Conservation (phyloP, 2,888 invertebrate species). For the Pseudolycoriella hygida region DNA sequence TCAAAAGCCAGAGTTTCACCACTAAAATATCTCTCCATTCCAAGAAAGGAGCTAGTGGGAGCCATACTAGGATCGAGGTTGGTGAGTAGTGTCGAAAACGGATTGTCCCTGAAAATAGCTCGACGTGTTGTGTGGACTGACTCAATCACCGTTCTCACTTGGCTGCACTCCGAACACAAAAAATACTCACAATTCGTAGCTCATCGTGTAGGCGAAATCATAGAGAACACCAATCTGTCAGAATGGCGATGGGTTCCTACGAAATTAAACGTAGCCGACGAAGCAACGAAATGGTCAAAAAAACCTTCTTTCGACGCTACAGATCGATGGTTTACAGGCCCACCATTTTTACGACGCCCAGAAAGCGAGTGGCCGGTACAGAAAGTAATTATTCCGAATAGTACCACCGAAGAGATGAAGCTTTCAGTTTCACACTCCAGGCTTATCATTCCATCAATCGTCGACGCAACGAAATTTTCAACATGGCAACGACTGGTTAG, state of each 20-base stretch:
- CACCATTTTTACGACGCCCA: slow-evolving; percentile 6
- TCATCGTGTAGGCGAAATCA: slow-evolving; percentile 3
- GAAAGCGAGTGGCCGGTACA: slow-evolving; percentile 1
- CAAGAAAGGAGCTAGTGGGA: slow-evolving; percentile 13
- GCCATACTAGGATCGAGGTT: slow-evolving; percentile 12
- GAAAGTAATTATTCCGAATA: neutral
- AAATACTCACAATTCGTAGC: slow-evolving; percentile 1
- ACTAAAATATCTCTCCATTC: slow-evolving; percentile 5
- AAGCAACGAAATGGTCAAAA: slow-evolving; percentile 10
- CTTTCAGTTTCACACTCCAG: too few species aligned
- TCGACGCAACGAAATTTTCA: too few species aligned
- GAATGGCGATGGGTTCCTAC: slow-evolving; percentile 17
- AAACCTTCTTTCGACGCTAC: neutral
- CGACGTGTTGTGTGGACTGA: slow-evolving; percentile 14
- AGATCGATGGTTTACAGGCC: slow-evolving; percentile 8
- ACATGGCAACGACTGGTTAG: too few species aligned
- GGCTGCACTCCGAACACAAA: neutral
- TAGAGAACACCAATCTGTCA: neutral
- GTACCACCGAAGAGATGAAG: too few species aligned
- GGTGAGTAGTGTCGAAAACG: slow-evolving; percentile 7
- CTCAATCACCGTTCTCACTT: slow-evolving; percentile 13
- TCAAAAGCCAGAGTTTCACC: slow-evolving; percentile 15
- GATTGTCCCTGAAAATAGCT: slow-evolving; percentile 8
- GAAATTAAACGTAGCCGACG: slow-evolving; percentile 12
- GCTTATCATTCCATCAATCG: too few species aligned